Evolutionary conservation across 1,140 invertebrate species (phyloP).

Genomic region (Aradophagus sp.): DNA sequence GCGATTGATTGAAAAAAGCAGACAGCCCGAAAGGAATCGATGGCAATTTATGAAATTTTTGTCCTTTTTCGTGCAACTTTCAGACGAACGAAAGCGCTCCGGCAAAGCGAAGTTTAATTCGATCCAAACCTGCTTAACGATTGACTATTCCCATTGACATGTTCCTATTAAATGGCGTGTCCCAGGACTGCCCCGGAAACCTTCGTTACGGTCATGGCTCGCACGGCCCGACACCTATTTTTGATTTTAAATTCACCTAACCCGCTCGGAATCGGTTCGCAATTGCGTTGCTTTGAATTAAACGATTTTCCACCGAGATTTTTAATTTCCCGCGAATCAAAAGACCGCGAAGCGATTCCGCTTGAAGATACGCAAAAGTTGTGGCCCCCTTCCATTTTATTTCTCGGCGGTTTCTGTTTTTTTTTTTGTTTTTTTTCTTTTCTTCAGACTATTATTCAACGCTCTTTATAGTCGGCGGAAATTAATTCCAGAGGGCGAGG

Average conservation of each 20-base stretch:
- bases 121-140: constrained; percentile 52
- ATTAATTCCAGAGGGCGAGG: constrained; percentile 27
- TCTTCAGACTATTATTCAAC: not conserved
- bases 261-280: constrained; percentile 13
- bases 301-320: constrained; percentile 31
- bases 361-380: no score
- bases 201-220: constrained; percentile 51
- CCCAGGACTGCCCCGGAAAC: constrained; percentile 50
- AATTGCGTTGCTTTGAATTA: constrained; percentile 23
- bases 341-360: no score
- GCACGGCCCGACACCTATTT: constrained; percentile 47
- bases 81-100: constrained; percentile 20
- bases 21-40: constrained; percentile 15
- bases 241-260: constrained; percentile 51
- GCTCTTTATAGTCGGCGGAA: constrained; percentile 2
- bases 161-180: constrained; percentile 47
- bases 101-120: constrained; percentile 47
- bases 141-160: constrained; percentile 49
- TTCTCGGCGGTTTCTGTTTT: no score
- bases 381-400: no score
- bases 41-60: constrained; percentile 46
- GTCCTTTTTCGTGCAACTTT: constrained; percentile 37
- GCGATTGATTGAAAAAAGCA: constrained; percentile 24
- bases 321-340: no score
- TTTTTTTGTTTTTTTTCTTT: no score